Evolutionary conservation across 64 coral and sea anemone genomes (phyloP), one percentile per base, ranked within the genome.

Genomic region (Stylophora pistillata): DNA sequence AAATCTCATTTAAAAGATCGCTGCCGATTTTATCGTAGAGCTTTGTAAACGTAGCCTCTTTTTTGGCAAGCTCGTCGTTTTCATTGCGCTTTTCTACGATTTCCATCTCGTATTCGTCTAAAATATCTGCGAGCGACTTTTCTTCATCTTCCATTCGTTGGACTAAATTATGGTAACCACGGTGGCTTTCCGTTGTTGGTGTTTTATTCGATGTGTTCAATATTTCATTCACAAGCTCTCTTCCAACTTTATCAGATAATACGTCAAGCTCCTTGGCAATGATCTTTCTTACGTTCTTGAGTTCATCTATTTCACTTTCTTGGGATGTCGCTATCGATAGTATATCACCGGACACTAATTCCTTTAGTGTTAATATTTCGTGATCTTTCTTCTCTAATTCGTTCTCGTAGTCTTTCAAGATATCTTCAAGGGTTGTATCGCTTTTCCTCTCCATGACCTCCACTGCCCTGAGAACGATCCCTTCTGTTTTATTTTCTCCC

Each of bases 331-430:
- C 30, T 28, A 84, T 84, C 33, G 72, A 74, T 5, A 72, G 63
- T 13, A 79, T 80, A 9, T 59, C 17, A 28, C 71, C 74, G 0
- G 86, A 88, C 11, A 88, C 60, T 10, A 73, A 4, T 53, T 93
- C 74, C 52, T 88, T 93, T 1, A 93, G 85, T 52, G 58, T 34
- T 0, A 63, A 62, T 58, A 81, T 82, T 79, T 93, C 85, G 14
- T 74, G 30, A 1, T 54, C 59, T 10, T 81, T 77, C 10, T 68
- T 74, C 60, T 81, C 72, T 62, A 81, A 23, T 5, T 93, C 85
- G 17, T 61, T 56, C 52, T 93, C 85, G 85, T 93, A 93, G 23
- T 88, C 68, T 21, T 88, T 93, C 63, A 93, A 7, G 23, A 93
- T 63, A 30, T 88, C 91, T 6, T 23, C 63, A 12, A 93, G 72